Conservation (phyloP, 1,140 invertebrate species). For the Hylaeus volcanicus region DNA sequence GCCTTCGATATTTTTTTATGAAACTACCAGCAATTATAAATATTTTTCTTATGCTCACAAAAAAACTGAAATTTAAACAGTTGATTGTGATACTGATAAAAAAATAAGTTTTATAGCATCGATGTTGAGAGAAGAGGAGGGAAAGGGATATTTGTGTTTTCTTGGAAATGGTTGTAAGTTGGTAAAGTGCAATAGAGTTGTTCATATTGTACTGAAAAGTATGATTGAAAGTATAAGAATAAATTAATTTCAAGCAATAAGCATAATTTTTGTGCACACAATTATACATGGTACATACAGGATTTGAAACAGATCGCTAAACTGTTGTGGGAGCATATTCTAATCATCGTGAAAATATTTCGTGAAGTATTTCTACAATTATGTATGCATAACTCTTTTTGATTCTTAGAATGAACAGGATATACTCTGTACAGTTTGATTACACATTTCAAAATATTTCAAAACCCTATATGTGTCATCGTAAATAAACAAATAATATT, state of each 20-base stretch:
- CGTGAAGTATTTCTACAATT: no score
- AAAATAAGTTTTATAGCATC: conserved; percentile 29
- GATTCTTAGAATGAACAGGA: background rate
- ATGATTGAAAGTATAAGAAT: background rate
- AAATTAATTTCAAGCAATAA: conserved; percentile 8
- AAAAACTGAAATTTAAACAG: background rate
- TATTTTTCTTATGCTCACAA: background rate
- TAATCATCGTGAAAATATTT: no score
- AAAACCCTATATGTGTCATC: background rate
- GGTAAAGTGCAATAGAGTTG: background rate
- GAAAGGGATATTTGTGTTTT: background rate
- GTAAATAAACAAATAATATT: conserved; percentile 9
- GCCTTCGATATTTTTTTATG: conserved; percentile 9
- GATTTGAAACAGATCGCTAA: no score
- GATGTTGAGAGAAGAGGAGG: conserved; percentile 52
- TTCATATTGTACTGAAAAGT: background rate
- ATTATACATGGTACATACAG: background rate
- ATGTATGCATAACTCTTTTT: no score
- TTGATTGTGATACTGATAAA: background rate
- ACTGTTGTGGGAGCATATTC: no score
- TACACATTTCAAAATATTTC: no score
- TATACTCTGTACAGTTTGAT: background rate
- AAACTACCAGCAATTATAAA: background rate
- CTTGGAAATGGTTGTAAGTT: background rate
- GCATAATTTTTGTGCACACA: background rate